Percentiles rank a stretch among this genome's conserved stretches.
Conservation (phyloP, 2,888 invertebrate genomes). For the Alcis repandata region DNA sequence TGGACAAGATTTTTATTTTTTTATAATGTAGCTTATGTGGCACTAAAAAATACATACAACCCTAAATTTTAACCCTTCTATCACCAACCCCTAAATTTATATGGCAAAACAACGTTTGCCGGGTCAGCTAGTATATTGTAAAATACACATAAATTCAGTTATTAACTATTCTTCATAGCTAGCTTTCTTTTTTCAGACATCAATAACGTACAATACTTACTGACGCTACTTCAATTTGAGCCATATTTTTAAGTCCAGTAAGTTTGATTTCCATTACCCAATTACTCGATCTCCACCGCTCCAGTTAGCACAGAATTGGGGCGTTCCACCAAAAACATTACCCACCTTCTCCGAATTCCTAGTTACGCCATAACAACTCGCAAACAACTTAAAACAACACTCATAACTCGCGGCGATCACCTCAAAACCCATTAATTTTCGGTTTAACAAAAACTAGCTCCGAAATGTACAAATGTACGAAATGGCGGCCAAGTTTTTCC, state of each 20-base stretch:
- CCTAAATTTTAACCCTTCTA: no score
- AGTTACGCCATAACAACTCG: slow-evolving; percentile 14
- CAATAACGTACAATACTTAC: no score
- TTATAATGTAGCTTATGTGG: no score
- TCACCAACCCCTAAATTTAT: no score
- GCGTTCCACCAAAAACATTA: slow-evolving; percentile 2
- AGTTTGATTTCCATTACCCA: neutral
- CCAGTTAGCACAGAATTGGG: neutral
- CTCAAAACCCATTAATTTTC: slow-evolving; percentile 29
- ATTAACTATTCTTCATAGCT: no score
- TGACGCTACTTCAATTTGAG: neutral
- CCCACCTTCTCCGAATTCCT: neutral
- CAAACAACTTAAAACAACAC: slow-evolving; percentile 25
- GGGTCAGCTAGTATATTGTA: no score
- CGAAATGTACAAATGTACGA: slow-evolving; percentile 32
- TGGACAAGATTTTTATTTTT: no score
- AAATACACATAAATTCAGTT: no score
- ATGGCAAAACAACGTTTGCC: no score
- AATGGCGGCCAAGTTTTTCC: slow-evolving; percentile 32
- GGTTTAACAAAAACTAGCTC: slow-evolving; percentile 28
- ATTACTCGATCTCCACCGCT: neutral
- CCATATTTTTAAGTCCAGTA: no score
- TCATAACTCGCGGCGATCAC: slow-evolving; percentile 27
- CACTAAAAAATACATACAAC: no score
- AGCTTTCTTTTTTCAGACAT: no score